Percentiles rank a stretch among this genome's conserved stretches.
These are phyloP conservation scores for Amphipoea lucens DNA, from an alignment of 2,888 invertebrate species.

Conservation along the genomic window DNA sequence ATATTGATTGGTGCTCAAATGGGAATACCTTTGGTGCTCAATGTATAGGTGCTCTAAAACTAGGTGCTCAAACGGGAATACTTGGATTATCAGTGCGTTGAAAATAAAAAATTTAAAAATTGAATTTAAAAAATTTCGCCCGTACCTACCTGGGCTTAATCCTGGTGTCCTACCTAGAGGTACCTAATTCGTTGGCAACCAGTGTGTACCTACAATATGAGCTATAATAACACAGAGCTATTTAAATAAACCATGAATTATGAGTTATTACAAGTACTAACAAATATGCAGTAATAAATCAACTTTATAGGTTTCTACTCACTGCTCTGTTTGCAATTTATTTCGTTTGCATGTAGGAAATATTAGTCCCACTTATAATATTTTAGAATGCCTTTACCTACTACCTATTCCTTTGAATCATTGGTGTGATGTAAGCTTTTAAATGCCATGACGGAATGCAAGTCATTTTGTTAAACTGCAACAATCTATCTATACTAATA, in stretches of 20 bases:
- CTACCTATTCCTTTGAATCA: background rate
- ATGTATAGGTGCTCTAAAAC: too few species aligned
- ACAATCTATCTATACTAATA: too few species aligned
- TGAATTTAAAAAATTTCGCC: too few species aligned
- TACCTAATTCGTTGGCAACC: background rate
- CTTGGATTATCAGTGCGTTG: too few species aligned
- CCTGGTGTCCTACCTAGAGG: too few species aligned
- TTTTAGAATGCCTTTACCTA: constrained; percentile 1
- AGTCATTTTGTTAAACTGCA: background rate
- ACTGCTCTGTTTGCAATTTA: background rate
- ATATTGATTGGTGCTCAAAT: too few species aligned
- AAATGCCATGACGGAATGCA: background rate
- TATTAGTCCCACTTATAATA: background rate
- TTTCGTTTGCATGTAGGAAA: background rate
- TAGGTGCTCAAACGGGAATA: too few species aligned
- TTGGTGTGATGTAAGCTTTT: background rate
- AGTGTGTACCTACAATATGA: background rate
- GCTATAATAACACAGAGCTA: background rate
- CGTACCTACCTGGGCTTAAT: too few species aligned
- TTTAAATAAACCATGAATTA: background rate
- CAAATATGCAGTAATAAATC: constrained; percentile 24
- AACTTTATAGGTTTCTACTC: constrained; percentile 6
- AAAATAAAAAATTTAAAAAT: too few species aligned
- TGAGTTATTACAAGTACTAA: constrained; percentile 1
- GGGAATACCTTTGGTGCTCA: too few species aligned